These are phyloP conservation scores for Drosophila nr. fundita DNA, from an alignment of 2,888 invertebrate species.

Conservation along the genomic window DNA sequence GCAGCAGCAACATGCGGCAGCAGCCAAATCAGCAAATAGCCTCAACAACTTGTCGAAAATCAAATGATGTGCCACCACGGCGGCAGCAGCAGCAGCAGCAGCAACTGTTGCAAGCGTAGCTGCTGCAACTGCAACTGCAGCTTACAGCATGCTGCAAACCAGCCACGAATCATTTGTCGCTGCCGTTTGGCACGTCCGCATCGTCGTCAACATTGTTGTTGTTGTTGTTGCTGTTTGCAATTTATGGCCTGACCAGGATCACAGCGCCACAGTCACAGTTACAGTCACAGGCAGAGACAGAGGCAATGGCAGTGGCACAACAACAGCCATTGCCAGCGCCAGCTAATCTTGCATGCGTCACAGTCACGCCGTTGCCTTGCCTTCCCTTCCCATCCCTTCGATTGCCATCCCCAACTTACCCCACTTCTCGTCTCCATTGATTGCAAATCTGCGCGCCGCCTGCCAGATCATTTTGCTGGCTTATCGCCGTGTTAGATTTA, in stretches of 20 bases:
- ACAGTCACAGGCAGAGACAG: background rate
- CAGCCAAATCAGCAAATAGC: conserved; percentile 78
- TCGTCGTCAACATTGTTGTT: conserved; percentile 52
- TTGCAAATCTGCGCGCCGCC: conserved; percentile 42
- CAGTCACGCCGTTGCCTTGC: conserved; percentile 60
- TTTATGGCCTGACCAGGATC: conserved; percentile 78
- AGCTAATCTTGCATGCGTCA: conserved; percentile 80
- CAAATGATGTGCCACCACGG: conserved; percentile 79
- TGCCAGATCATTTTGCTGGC: conserved; percentile 50
- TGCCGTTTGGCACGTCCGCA: conserved; percentile 75
- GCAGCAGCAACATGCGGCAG: conserved; percentile 41
- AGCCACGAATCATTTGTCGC: conserved; percentile 79
- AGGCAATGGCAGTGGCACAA: background rate
- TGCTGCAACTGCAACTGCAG: conserved; percentile 15
- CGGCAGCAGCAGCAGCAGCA: conserved; percentile 32
- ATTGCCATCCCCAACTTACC: background rate
- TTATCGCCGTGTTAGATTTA: conserved; percentile 70
- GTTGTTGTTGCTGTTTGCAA: conserved; percentile 48
- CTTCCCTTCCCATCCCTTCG: too few species aligned
- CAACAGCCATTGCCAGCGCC: conserved; percentile 60
- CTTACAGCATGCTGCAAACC: conserved; percentile 37
- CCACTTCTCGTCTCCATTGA: conserved; percentile 29
- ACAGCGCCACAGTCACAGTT: conserved; percentile 68
- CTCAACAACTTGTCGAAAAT: conserved; percentile 78
- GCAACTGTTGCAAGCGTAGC: conserved; percentile 22